Evolutionary conservation across 1,140 invertebrate genomes (phyloP).

Genomic region (Aphelenchoides besseyi): DNA sequence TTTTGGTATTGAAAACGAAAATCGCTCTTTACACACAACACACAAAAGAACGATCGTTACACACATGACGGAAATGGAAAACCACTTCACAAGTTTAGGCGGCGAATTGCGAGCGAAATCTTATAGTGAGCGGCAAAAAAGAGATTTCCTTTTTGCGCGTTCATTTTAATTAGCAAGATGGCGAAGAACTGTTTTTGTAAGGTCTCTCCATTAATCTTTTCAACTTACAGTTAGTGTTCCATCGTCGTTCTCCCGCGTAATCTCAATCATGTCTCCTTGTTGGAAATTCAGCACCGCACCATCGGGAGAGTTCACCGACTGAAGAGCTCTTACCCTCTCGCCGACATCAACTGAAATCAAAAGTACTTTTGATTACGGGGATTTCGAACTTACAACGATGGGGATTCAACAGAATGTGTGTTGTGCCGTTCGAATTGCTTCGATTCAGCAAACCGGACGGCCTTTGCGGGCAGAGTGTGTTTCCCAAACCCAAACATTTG

Average conservation of each 20-base stretch:
- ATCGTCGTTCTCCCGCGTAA: constrained; percentile 53
- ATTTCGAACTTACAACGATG: neutral
- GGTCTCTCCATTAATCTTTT: neutral
- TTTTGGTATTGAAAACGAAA: neutral
- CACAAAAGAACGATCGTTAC: neutral
- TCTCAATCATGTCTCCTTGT: constrained; percentile 57
- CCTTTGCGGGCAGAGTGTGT: neutral
- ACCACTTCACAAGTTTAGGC: too few species aligned
- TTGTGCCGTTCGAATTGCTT: constrained; percentile 4
- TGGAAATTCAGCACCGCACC: constrained; percentile 50
- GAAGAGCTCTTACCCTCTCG: constrained; percentile 53
- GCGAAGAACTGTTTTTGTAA: neutral
- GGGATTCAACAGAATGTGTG: neutral
- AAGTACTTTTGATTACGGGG: too few species aligned
- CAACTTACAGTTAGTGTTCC: constrained; percentile 61
- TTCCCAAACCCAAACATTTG: constrained; percentile 31
- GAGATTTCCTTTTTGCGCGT: neutral
- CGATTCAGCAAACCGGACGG: neutral
- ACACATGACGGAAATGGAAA: neutral
- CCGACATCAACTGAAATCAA: constrained; percentile 35
- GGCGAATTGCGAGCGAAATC: too few species aligned
- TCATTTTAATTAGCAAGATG: neutral
- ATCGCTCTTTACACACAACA: neutral
- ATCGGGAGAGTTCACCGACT: constrained; percentile 51
- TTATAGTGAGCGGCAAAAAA: too few species aligned